Percentiles rank a stretch among this genome's conserved stretches.
phyloP scores from a whole-genome alignment of 2,797 vertebrate genomes.

The Numenius phaeopus region DNA sequence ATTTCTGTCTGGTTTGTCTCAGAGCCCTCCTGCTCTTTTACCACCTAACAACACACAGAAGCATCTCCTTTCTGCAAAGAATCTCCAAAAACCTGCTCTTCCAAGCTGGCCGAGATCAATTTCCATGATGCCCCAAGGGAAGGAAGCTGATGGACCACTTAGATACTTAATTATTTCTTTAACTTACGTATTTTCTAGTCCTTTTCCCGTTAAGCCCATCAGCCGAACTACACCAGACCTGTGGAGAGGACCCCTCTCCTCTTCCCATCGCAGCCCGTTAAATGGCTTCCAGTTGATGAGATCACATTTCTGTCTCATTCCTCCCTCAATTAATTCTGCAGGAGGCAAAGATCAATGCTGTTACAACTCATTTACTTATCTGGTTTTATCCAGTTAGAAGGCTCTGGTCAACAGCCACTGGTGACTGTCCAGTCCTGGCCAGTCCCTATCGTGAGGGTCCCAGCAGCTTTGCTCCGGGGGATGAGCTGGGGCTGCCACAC shows the following conservation, averaged over 20 bases:
- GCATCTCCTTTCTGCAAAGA: background rate
- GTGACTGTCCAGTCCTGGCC: background rate
- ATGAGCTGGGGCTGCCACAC: background rate
- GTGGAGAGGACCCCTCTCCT: background rate
- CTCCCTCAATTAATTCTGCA: slow-evolving; percentile 32
- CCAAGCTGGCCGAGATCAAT: background rate
- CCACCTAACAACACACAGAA: background rate
- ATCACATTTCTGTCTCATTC: slow-evolving; percentile 15
- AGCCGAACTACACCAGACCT: background rate
- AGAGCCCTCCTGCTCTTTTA: background rate
- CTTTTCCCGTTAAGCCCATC: slow-evolving; percentile 44
- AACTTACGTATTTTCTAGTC: too few species aligned
- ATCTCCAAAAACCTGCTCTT: background rate
- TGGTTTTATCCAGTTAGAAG: slow-evolving; percentile 11
- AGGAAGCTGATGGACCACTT: slow-evolving; percentile 12
- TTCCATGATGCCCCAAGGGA: background rate
- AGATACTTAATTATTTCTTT: background rate
- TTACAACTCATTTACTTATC: background rate
- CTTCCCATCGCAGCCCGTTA: background rate
- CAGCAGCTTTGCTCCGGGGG: background rate
- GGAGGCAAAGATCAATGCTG: background rate
- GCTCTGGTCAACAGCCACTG: background rate
- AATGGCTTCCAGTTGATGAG: slow-evolving; percentile 22
- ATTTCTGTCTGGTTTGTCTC: background rate
- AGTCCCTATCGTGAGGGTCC: fast-evolving